Conservation (phyloP, 2,797 vertebrate genomes). For the Gobionotothen gibberifrons region DNA sequence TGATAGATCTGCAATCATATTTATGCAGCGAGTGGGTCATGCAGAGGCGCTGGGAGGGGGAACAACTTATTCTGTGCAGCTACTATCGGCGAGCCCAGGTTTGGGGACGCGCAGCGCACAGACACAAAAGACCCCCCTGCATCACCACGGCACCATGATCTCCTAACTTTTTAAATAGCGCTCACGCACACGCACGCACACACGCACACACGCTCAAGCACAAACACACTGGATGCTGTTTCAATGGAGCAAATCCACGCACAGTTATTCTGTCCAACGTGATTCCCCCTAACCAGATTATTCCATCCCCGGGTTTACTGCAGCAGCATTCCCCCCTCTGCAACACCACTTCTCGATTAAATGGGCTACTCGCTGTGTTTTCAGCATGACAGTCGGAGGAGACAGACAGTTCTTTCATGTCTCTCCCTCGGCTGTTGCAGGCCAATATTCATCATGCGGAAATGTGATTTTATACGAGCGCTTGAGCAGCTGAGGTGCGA, state of each 20-base stretch:
- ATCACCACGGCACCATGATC: conserved; percentile 74
- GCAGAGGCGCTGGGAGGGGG: conserved; percentile 70
- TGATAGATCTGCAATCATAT: conserved; percentile 81
- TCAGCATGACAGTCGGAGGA: conserved; percentile 56
- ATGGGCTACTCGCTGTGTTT: conserved; percentile 67
- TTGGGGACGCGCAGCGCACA: conserved; percentile 65
- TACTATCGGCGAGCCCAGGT: conserved; percentile 68
- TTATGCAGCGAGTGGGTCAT: conserved; percentile 81
- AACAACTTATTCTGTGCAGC: conserved; percentile 80
- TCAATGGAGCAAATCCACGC: conserved; percentile 39
- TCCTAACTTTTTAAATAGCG: conserved; percentile 82
- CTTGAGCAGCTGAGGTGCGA: conserved; percentile 42
- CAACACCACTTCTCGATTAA: conserved; percentile 81
- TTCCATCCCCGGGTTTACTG: conserved; percentile 78
- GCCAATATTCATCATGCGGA: conserved; percentile 33
- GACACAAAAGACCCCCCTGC: conserved; percentile 60
- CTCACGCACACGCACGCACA: conserved; percentile 19
- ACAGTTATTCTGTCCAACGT: conserved; percentile 34
- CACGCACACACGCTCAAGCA: conserved; percentile 1
- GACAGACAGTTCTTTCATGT: conserved; percentile 63
- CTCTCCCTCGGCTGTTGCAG: conserved; percentile 53
- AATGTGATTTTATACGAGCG: conserved; percentile 19
- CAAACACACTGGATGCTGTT: conserved; percentile 24
- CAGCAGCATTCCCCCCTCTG: conserved; percentile 76
- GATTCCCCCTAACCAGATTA: conserved; percentile 67